Evolutionary conservation across 2,888 invertebrate species (phyloP).

Genomic region (Diloba caeruleocephala): DNA sequence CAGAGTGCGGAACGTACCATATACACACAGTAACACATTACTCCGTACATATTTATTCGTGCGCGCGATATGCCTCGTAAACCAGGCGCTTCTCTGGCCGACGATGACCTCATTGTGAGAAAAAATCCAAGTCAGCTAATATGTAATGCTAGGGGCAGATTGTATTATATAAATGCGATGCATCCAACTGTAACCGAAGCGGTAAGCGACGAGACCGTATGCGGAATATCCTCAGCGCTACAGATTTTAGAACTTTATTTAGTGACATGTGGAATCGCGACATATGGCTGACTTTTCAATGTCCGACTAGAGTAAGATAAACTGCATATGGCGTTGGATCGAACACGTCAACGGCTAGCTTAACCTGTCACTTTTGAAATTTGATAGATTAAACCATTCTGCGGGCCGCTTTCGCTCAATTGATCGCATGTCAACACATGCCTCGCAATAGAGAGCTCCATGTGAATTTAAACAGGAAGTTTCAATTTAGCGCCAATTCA

Average conservation of each 20-base stretch:
- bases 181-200: constrained; percentile 64
- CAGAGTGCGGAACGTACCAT: constrained; percentile 70
- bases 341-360: constrained; percentile 66
- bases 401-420: constrained; percentile 84
- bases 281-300: constrained; percentile 69
- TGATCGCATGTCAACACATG: constrained; percentile 83
- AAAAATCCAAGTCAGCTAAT: constrained; percentile 67
- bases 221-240: constrained; percentile 59
- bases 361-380: constrained; percentile 79
- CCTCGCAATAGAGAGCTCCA: constrained; percentile 77
- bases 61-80: constrained; percentile 74
- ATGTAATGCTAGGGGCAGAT: constrained; percentile 59
- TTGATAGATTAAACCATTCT: constrained; percentile 75
- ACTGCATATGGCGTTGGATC: constrained; percentile 74
- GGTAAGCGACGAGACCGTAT: constrained; percentile 59
- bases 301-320: constrained; percentile 66
- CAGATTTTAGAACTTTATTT: constrained; percentile 47
- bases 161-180: constrained; percentile 62
- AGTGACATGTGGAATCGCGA: constrained; percentile 67
- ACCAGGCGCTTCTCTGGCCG: constrained; percentile 68
- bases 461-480: constrained; percentile 86
- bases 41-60: constrained; percentile 66
- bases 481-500: constrained; percentile 87
- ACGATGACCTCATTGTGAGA: constrained; percentile 79
- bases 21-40: constrained; percentile 66